A percentile compares a stretch with the other conserved stretches of the same genome.
Evolutionary conservation across 2,797 vertebrate genomes (phyloP).

Genomic region (Chromis chromis): DNA sequence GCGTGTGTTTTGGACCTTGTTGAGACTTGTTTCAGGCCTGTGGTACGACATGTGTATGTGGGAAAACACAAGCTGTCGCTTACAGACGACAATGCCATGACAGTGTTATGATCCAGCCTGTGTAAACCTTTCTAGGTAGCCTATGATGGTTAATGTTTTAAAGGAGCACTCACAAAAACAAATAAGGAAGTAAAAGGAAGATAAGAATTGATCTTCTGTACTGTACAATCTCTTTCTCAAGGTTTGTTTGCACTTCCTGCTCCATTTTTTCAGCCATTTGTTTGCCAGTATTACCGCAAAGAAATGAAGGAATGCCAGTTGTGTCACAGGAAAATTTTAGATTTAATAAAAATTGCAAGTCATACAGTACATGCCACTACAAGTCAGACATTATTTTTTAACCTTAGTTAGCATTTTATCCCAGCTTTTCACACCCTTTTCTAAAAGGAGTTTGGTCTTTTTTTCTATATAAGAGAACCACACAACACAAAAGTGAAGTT

Average conservation of each 20-base stretch:
- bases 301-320: slow-evolving; percentile 2
- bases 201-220: not conserved
- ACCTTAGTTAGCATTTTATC: slow-evolving; percentile 1
- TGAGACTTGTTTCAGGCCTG: not conserved
- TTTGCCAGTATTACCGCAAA: not conserved
- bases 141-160: not conserved
- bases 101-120: slow-evolving; percentile 6
- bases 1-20: not conserved
- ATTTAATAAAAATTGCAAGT: slow-evolving; percentile 53
- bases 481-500: slow-evolving; percentile 27
- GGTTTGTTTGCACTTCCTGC: too few relatives aligned
- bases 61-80: not conserved
- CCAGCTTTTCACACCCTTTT: not conserved
- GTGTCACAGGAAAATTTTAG: not conserved
- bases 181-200: not conserved
- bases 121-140: not conserved
- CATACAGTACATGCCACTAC: slow-evolving; percentile 46
- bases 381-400: not conserved
- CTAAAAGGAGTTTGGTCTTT: slow-evolving; percentile 22
- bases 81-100: not conserved
- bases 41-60: not conserved
- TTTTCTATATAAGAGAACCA: not conserved
- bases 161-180: not conserved
- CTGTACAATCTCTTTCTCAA: not conserved
- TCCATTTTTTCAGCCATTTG: not conserved